A percentile compares a stretch with the other conserved stretches of the same genome.
Evolutionary conservation across 2,888 invertebrate genomes (phyloP).

Genomic region (Oxystoma pomonae): DNA sequence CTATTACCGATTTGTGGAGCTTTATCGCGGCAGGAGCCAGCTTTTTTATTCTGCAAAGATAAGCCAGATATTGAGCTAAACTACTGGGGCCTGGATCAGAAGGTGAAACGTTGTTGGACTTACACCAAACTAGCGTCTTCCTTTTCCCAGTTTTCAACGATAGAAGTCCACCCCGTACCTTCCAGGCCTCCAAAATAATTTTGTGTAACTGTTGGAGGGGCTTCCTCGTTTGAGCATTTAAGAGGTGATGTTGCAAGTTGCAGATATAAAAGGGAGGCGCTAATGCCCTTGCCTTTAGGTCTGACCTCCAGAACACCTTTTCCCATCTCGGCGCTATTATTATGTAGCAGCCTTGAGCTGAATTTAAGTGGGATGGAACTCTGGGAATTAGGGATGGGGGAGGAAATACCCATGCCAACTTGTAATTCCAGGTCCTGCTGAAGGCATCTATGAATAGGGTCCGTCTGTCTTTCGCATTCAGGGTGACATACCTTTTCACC

Average conservation of each 20-base stretch:
- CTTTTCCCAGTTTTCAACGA: background rate
- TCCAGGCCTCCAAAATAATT: background rate
- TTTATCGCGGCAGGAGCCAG: background rate
- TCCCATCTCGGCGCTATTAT: background rate
- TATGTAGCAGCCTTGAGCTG: background rate
- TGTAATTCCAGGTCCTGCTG: background rate
- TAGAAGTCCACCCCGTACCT: background rate
- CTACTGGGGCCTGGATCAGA: background rate
- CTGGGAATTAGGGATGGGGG: background rate
- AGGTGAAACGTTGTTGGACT: background rate
- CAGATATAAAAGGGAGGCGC: background rate
- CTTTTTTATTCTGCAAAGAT: too few relatives aligned
- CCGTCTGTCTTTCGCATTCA: slow-evolving; percentile 15
- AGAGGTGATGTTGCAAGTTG: background rate
- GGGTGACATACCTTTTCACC: slow-evolving; percentile 21
- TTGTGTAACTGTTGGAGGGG: background rate
- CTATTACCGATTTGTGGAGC: background rate
- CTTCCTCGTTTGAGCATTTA: background rate
- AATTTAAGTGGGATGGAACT: background rate
- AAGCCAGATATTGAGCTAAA: background rate
- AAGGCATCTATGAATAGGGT: background rate
- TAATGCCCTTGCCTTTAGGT: background rate
- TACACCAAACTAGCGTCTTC: slow-evolving; percentile 2
- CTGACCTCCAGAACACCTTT: background rate
- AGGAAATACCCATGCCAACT: background rate